Base-by-base conservation (phyloP, 1,140 invertebrate species). In the Stegodyphus mimosarum region DNA sequence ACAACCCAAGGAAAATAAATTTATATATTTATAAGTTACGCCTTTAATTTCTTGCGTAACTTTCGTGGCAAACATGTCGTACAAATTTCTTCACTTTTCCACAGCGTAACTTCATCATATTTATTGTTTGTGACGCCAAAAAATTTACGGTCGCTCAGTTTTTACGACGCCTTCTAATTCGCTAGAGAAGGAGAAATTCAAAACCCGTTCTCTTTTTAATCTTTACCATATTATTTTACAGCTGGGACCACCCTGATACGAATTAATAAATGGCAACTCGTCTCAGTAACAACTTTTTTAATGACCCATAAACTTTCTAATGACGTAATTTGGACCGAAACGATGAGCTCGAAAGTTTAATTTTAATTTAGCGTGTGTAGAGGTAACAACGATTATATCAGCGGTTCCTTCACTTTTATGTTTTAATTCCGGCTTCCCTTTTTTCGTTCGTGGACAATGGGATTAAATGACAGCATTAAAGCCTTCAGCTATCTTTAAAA, bases 271-370 rank as follows among this genome's bases (percentile, higher is more conserved):
- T 48, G 18, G 66, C 49, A 53, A 69, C 51, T 69, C 50, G 48
- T n/a, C 6, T 10, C 48, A 50, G 50, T 69, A 69, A 78, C 63
- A 67, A 69, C 63, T 48, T 67, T 78, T 78, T 78, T 78, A 78
- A 78, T 69, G 76, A 69, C 51, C 76, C 76, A 78, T 78, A 78
- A 78, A 78, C 15, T 78, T 78, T 69, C 76, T 78, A 78, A 78
- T 69, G 76, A 78, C 64, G 64, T 66, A 78, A 78, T 78, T 78
- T 78, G 52, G 76, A 69, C 7, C 49, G 76, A 78, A 66, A 78
- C 60, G 76, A 78, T 52, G 63, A 53, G 67, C 76, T 78, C 55
- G 76, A 78, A 78, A 52, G 76, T 78, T 78, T 78, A 78, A 78
- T 78, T 78, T 78, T 78, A 78, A 78, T 78, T 78, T 78, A 78